Conservation (phyloP, 2,797 vertebrate genomes). For the Chromis chromis region DNA sequence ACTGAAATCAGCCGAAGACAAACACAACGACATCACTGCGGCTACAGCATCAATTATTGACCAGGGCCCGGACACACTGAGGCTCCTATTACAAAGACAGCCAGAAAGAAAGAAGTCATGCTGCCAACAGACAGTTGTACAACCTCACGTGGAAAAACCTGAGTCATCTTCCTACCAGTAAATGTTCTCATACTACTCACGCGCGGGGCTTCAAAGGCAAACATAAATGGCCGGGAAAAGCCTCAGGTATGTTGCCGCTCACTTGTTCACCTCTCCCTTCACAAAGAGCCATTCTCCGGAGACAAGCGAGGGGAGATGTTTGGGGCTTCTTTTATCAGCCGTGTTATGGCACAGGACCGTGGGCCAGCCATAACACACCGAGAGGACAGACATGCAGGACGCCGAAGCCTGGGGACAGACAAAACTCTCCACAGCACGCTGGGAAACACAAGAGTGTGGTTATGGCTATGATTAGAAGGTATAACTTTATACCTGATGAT, state of each 20-base stretch:
- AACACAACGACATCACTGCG: constrained; percentile 30
- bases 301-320: constrained; percentile 10
- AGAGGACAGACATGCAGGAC: constrained; percentile 22
- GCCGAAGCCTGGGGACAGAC: constrained; percentile 29
- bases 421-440: constrained; percentile 22
- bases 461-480: constrained; percentile 4
- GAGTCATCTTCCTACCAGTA: constrained; percentile 4
- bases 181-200: constrained; percentile 1
- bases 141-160: background rate
- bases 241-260: constrained; percentile 8
- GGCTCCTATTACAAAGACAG: constrained; percentile 14
- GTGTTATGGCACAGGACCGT: constrained; percentile 30
- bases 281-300: constrained; percentile 27
- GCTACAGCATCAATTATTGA: constrained; percentile 48
- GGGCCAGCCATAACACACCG: constrained; percentile 53
- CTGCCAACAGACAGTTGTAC: background rate
- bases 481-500: background rate
- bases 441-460: constrained; percentile 1
- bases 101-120: constrained; percentile 18
- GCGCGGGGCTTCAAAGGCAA: constrained; percentile 10
- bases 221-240: constrained; percentile 6
- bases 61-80: constrained; percentile 27
- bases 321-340: constrained; percentile 39
- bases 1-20: constrained; percentile 23
- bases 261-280: background rate